phyloP scores from a whole-genome alignment of 2,888 invertebrate genomes.

The Drosophila anceps region DNA sequence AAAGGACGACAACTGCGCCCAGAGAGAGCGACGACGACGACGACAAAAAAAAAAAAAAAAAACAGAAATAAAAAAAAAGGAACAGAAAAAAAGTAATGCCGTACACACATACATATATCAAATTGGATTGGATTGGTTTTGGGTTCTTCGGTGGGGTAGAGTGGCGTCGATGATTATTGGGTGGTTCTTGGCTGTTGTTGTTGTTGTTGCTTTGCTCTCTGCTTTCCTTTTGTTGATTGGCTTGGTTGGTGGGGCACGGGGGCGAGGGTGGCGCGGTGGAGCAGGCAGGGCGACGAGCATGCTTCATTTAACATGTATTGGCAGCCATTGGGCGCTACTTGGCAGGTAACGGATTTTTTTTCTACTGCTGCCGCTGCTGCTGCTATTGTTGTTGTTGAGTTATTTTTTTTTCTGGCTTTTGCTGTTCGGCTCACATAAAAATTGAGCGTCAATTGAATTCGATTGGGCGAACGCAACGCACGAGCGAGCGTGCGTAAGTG shows the following conservation, averaged over 20 bases:
- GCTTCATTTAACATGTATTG: conserved; percentile 61
- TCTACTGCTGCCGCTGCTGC: conserved; percentile 18
- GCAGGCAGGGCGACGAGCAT: conserved; percentile 31
- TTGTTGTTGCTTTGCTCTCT: conserved; percentile 1
- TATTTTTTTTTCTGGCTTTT: conserved; percentile 27
- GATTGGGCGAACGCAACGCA: conserved; percentile 81
- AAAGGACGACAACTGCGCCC: conserved; percentile 60
- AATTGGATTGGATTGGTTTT: conserved; percentile 80
- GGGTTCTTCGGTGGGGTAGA: conserved; percentile 46
- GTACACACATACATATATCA: conserved; percentile 53
- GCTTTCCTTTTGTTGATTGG: conserved; percentile 38
- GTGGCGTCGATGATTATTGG: conserved; percentile 68
- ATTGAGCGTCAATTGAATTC: conserved; percentile 85
- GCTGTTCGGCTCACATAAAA: conserved; percentile 68
- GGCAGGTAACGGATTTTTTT: conserved; percentile 40
- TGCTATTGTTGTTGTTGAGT: conserved; percentile 33
- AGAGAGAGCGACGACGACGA: conserved; percentile 6
- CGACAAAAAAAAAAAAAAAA: conserved; percentile 8
- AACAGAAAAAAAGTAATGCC: conserved; percentile 13
- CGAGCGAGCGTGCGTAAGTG: conserved; percentile 42
- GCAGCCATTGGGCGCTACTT: conserved; percentile 58
- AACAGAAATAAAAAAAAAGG: conserved; percentile 27
- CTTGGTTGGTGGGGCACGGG: not conserved
- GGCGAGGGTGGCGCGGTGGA: not conserved
- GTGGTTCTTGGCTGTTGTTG: conserved; percentile 36